These are phyloP conservation scores for Digitonthophagus gazella DNA, from an alignment of 2,888 invertebrate species.

Conservation along the genomic window DNA sequence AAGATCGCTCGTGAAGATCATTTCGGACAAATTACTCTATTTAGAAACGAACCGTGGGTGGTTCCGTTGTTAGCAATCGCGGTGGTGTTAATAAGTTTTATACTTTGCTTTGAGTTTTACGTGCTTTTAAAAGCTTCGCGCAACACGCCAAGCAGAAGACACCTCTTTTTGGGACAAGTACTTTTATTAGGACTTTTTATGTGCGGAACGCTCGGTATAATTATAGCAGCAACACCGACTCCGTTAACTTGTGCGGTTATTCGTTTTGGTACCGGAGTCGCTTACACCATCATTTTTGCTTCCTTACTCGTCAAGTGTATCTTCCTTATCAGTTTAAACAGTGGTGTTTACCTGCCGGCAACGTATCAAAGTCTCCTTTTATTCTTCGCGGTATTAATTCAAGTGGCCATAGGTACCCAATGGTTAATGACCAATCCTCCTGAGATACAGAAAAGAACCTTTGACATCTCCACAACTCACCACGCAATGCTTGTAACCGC, in stretches of 20 bases:
- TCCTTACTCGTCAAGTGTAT: slow-evolving; percentile 92
- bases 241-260: slow-evolving; percentile 78
- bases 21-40: slow-evolving; percentile 37
- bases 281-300: slow-evolving; percentile 84
- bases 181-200: slow-evolving; percentile 79
- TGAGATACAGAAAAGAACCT: slow-evolving; percentile 54
- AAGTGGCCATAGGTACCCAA: slow-evolving; percentile 80
- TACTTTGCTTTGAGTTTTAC: slow-evolving; percentile 85
- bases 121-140: slow-evolving; percentile 83
- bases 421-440: slow-evolving; percentile 84
- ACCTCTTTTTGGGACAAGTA: slow-evolving; percentile 84
- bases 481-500: slow-evolving; percentile 48
- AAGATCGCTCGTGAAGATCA: slow-evolving; percentile 36
- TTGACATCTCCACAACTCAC: slow-evolving; percentile 43
- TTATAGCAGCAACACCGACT: slow-evolving; percentile 76
- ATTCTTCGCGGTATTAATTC: slow-evolving; percentile 87
- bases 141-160: slow-evolving; percentile 79
- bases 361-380: slow-evolving; percentile 88
- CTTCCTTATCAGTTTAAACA: slow-evolving; percentile 86
- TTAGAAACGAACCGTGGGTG: slow-evolving; percentile 82
- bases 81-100: slow-evolving; percentile 78
- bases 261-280: slow-evolving; percentile 77
- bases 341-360: slow-evolving; percentile 88
- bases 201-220: slow-evolving; percentile 75
- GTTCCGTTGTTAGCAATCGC: slow-evolving; percentile 84